phyloP scores from a whole-genome alignment of 1,140 invertebrate species.

The Cydia pomonella region DNA sequence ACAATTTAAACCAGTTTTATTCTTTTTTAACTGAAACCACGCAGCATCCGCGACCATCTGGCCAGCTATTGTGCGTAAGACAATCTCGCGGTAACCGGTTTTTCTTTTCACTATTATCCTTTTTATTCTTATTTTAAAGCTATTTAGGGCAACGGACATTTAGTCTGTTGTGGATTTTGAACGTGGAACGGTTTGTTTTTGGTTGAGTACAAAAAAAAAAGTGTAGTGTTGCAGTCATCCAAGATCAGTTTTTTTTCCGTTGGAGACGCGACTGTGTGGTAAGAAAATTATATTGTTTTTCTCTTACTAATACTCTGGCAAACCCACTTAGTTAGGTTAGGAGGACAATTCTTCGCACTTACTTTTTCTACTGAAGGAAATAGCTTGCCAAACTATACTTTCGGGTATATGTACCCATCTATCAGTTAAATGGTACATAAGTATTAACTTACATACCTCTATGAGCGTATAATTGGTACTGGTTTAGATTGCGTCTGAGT shows the following conservation, averaged over 20 bases:
- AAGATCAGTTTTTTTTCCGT: neutral
- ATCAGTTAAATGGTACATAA: too few relatives aligned
- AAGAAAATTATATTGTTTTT: conserved; percentile 36
- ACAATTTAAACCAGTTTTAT: conserved; percentile 69
- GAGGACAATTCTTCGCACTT: too few relatives aligned
- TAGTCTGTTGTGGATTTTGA: conserved; percentile 22
- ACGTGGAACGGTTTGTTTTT: conserved; percentile 7
- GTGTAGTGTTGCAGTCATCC: neutral
- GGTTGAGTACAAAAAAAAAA: neutral
- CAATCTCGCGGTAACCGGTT: conserved; percentile 72
- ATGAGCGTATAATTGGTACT: too few relatives aligned
- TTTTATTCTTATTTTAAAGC: conserved; percentile 50
- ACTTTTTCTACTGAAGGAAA: too few relatives aligned
- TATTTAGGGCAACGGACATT: conserved; percentile 67
- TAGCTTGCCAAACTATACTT: too few relatives aligned
- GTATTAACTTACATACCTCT: too few relatives aligned
- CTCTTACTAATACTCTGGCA: neutral
- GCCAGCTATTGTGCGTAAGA: conserved; percentile 67
- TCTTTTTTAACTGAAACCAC: conserved; percentile 48
- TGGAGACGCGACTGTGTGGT: neutral
- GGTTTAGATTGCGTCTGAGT: too few relatives aligned
- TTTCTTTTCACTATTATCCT: conserved; percentile 37
- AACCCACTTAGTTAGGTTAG: too few relatives aligned
- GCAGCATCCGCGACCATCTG: conserved; percentile 76
- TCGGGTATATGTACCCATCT: too few relatives aligned